Evolutionary conservation across 2,888 invertebrate species (phyloP).

Genomic region (Acrobeloides nanus): DNA sequence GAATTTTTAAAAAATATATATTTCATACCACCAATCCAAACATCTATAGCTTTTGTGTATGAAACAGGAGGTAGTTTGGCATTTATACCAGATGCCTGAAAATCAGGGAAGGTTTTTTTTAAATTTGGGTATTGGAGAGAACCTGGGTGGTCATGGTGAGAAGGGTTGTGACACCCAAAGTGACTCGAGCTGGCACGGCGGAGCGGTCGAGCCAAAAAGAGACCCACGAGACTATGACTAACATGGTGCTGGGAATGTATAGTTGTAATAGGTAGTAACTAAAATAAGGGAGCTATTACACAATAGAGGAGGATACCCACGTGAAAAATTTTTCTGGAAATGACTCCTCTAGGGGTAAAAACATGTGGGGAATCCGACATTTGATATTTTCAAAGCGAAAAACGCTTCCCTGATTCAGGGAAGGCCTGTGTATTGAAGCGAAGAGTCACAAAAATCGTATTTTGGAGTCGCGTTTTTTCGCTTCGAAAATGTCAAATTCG

Average conservation of each 20-base stretch:
- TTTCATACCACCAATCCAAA: slow-evolving; percentile 45
- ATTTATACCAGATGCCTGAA: slow-evolving; percentile 47
- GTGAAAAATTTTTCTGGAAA: too few relatives aligned
- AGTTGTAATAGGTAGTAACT: slow-evolving; percentile 98
- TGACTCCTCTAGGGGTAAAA: too few relatives aligned
- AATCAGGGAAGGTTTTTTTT: neutral
- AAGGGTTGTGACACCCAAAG: slow-evolving; percentile 82
- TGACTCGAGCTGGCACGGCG: slow-evolving; percentile 53
- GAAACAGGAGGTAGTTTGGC: slow-evolving; percentile 62
- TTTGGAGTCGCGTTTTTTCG: too few relatives aligned
- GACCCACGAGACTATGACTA: slow-evolving; percentile 48
- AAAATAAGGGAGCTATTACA: too few relatives aligned
- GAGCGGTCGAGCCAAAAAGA: slow-evolving; percentile 46
- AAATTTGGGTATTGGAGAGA: slow-evolving; percentile 19
- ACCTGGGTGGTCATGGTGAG: slow-evolving; percentile 87
- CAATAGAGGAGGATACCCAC: too few relatives aligned
- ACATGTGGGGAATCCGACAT: too few relatives aligned
- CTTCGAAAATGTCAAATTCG: too few relatives aligned
- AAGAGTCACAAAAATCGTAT: too few relatives aligned
- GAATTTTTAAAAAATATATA: slow-evolving; percentile 7
- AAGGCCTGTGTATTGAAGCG: too few relatives aligned
- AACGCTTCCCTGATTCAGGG: too few relatives aligned
- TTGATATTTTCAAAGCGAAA: too few relatives aligned
- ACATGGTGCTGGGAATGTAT: slow-evolving; percentile 85
- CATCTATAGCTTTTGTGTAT: slow-evolving; percentile 71